A percentile compares a stretch with the other conserved stretches of the same genome.
These are phyloP conservation scores for Prietella phreatophila DNA, from an alignment of 2,113 vertebrate genomes.

Conservation along the genomic window DNA sequence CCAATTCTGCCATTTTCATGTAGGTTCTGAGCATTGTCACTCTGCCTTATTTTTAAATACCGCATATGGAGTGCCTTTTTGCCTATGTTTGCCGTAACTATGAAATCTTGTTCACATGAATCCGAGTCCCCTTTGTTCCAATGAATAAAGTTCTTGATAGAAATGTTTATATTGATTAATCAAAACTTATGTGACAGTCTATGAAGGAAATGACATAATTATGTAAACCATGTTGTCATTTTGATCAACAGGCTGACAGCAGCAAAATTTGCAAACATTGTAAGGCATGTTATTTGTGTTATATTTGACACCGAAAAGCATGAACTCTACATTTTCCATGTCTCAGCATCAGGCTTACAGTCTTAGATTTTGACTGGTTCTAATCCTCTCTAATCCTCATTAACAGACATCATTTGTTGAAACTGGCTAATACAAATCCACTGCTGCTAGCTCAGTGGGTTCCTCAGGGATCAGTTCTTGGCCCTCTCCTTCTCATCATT, in stretches of 20 bases:
- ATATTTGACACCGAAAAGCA: not conserved
- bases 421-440: not conserved
- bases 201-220: not conserved
- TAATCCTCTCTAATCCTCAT: conserved; percentile 5
- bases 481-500: not conserved
- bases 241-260: not conserved
- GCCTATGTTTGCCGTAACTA: not conserved
- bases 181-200: not conserved
- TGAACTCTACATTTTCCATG: not conserved
- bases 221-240: not conserved
- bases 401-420: conserved; percentile 4
- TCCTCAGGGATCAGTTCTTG: not conserved
- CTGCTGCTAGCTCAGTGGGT: not conserved
- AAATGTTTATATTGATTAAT: not conserved
- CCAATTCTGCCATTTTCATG: not conserved
- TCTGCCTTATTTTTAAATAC: not conserved
- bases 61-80: not conserved
- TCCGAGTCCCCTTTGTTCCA: not conserved
- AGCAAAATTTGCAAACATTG: not conserved
- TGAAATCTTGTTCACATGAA: not conserved
- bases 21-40: not conserved
- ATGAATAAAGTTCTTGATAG: not conserved
- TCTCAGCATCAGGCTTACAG: not conserved
- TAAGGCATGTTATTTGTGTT: not conserved
- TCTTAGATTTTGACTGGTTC: not conserved